Percentiles rank a stretch among this genome's conserved stretches.
phyloP scores from a whole-genome alignment of 1,140 invertebrate genomes.

The Protaetia brevitarsis region DNA sequence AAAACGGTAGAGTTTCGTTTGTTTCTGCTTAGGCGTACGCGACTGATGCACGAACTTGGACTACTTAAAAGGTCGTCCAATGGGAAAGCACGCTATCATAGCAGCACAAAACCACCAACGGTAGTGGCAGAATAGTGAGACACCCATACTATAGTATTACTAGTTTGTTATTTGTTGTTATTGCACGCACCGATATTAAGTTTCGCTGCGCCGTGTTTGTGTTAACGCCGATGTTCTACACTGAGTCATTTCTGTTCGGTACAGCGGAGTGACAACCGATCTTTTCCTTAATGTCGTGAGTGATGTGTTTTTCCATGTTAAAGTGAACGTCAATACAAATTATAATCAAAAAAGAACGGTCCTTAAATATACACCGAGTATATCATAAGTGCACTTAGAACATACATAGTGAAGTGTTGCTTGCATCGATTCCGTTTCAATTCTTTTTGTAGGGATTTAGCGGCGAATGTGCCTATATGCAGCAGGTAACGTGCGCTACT shows the following conservation, averaged over 20 bases:
- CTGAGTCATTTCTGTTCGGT: neutral
- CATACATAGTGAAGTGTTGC: neutral
- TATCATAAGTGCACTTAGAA: constrained; percentile 5
- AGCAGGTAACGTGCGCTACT: neutral
- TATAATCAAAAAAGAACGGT: neutral
- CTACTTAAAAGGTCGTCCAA: constrained; percentile 37
- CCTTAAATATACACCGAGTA: neutral
- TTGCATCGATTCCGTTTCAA: neutral
- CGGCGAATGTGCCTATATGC: constrained; percentile 1
- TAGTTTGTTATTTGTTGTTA: constrained; percentile 18
- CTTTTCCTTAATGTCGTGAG: neutral
- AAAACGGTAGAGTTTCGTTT: neutral
- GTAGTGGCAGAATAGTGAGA: neutral
- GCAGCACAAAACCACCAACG: neutral
- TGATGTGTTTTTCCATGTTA: neutral
- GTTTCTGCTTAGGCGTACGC: neutral
- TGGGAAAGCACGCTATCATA: constrained; percentile 25
- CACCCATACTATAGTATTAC: neutral
- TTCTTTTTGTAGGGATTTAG: neutral
- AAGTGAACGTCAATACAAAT: neutral
- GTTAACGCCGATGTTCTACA: neutral
- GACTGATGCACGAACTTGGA: constrained; percentile 33
- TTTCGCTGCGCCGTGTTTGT: neutral
- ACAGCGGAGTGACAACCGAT: neutral
- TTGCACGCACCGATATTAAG: constrained; percentile 2